Base-by-base conservation (phyloP, 2,888 invertebrate genomes). In the Entomobrya multifasciata region DNA sequence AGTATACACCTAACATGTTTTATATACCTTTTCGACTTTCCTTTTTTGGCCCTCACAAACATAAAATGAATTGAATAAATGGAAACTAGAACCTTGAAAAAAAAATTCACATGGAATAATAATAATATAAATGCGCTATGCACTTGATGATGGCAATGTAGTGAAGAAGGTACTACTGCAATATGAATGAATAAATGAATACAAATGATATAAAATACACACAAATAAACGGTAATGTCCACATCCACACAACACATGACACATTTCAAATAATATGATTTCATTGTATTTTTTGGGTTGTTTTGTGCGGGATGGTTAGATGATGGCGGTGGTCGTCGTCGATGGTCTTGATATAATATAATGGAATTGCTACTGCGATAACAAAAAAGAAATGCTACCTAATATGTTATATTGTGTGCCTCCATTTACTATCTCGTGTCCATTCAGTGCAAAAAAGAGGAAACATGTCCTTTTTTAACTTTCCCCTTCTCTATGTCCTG, bases 41-140 rank as follows among this genome's bases (percentile, higher is more conserved):
- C n/a, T n/a, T n/a, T n/a, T n/a, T n/a, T n/a, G n/a, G n/a, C n/a
- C n/a, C n/a, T n/a, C n/a, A n/a, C n/a, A n/a, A n/a, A n/a, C n/a
- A n/a, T n/a, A n/a, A n/a, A n/a, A 30, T 36, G 36, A 65, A 65
- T n/a, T 65, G 65, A 65, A 25, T 15, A 22, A 65, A 8, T 15
- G 27, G 60, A 60, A 22, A 22, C 27, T n/a, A 65, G 36, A 65
- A 65, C 65, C 65, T 65, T 65, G 65, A 65, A 65, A 36, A n/a
- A n/a, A n/a, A 36, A 25, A 30, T 65, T 36, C n/a, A n/a, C 15
- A n/a, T 65, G n/a, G n/a, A 15, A 55, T 17, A 15, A 65, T 36
- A 65, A 36, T 36, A 36, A 65, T 65, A 30, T 30, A 62, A 65
- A 65, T 5, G 8, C 36, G 65, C 36, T 8, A 36, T 17, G 25